A percentile compares a stretch with the other conserved stretches of the same genome.
These are phyloP conservation scores for Agrochola lychnidis DNA, from an alignment of 2,888 invertebrate genomes.

Conservation along the genomic window DNA sequence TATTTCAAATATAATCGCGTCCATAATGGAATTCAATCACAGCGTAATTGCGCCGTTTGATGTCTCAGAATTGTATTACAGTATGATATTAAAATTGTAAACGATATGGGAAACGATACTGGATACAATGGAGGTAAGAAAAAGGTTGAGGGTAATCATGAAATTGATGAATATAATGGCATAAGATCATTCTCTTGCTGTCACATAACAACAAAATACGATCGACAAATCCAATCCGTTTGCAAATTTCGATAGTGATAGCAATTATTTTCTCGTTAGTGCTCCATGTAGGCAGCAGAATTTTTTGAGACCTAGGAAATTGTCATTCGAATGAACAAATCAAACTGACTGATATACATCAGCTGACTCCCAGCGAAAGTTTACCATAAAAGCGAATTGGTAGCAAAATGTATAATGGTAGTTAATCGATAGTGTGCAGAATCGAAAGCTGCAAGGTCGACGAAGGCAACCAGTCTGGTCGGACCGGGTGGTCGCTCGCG, in stretches of 20 bases:
- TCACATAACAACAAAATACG: constrained; percentile 7
- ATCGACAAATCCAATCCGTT: constrained; percentile 13
- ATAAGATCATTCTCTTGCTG: constrained; percentile 1
- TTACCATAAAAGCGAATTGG: constrained; percentile 68
- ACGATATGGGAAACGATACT: constrained; percentile 43
- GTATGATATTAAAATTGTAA: constrained; percentile 57
- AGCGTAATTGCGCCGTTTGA: constrained; percentile 62
- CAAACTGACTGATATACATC: constrained; percentile 20
- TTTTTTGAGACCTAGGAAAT: constrained; percentile 16
- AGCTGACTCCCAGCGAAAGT: constrained; percentile 54
- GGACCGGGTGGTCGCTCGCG: constrained; percentile 70
- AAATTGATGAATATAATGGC: neutral
- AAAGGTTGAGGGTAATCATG: constrained; percentile 17
- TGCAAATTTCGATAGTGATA: constrained; percentile 17
- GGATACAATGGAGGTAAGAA: constrained; percentile 10
- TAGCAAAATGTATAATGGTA: constrained; percentile 68
- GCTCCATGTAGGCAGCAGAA: neutral
- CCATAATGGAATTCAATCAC: constrained; percentile 63
- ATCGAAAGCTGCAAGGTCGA: constrained; percentile 82
- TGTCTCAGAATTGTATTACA: constrained; percentile 58
- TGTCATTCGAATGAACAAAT: constrained; percentile 8
- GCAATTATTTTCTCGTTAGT: constrained; percentile 32
- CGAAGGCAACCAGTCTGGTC: constrained; percentile 73
- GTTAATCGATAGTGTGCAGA: constrained; percentile 68
- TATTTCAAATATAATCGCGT: constrained; percentile 62